Evolutionary conservation across 1,140 invertebrate species (phyloP), one percentile per base, ranked within the genome.

Genomic region (Drosophila simulans): DNA sequence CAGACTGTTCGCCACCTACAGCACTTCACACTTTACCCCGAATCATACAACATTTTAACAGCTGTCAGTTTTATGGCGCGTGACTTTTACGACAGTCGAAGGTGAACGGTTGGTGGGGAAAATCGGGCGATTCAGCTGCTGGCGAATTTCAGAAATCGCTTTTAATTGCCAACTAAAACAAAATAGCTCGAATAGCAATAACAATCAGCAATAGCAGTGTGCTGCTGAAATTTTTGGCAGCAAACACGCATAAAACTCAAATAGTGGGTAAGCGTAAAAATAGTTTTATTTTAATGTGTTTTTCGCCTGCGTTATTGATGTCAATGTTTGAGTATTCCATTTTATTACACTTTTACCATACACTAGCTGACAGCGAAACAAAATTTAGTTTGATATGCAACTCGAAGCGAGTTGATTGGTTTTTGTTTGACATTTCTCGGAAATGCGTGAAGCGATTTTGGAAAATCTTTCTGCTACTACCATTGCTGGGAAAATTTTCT

Each of bases 31-130:
- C 49, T 70, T 43, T 1, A 2, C 45, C 27, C 49, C 48, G 37
- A 65, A 77, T 65, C 52, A 52, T 58, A 46, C 68, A 74, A 78
- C 82, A 88, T 86, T 86, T 86, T 86, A 86, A 82, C 82, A 86
- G 82, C 82, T 86, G 82, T 86, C 82, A 86, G 82, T 86, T 88
- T 86, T 88, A 86, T 86, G 83, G 82, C 72, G 82, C 82, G 82
- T 88, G 82, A 88, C 82, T 86, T 86, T 86, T 86, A 86, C 82
- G 82, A 86, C 82, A 86, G 83, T 84, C 55, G 49, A 46, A 43
- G 55, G 53, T 39, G 48, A 25, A n/a, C 13, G 15, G 22, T 22
- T 20, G 12, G 1, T 1, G 10, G 5, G 17, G 13, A 1, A 0
- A 11, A 25, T 31, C 10, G 27, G 3, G 53, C 11, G 15, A 20